Conservation (phyloP, 2,113 vertebrate genomes). For the Artemisiospiza belli region DNA sequence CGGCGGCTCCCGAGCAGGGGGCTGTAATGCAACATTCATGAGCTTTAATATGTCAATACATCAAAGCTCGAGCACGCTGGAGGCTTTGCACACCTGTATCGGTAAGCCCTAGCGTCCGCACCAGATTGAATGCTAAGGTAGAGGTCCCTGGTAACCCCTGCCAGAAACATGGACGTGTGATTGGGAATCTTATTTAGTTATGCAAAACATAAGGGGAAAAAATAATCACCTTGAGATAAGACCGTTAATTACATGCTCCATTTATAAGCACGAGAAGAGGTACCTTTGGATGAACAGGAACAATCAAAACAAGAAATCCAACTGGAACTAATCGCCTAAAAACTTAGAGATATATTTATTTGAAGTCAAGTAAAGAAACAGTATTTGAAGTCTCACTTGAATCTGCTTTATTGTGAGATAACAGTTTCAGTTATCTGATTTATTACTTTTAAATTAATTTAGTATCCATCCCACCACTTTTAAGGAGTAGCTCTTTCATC, state of each 20-base stretch:
- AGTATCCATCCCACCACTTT: neutral
- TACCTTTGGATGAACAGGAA: neutral
- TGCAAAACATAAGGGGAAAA: accelerated
- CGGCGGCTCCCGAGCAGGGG: neutral
- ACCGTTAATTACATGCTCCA: neutral
- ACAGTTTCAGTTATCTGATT: neutral
- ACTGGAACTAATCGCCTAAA: neutral
- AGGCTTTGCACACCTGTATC: neutral
- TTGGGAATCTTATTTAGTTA: neutral
- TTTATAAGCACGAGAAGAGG: neutral
- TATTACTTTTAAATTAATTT: neutral
- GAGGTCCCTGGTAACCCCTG: neutral
- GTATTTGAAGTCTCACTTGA: neutral
- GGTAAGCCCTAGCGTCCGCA: neutral
- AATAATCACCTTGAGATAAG: neutral
- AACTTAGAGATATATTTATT: neutral
- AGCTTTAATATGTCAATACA: neutral
- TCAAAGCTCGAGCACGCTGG: neutral
- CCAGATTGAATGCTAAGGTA: neutral
- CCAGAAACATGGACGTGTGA: neutral
- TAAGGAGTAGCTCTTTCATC: conserved; percentile 7
- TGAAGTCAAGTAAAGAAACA: neutral
- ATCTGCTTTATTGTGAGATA: neutral
- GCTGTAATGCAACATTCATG: neutral
- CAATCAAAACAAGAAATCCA: neutral